Evolutionary conservation across 2,797 vertebrate genomes (phyloP).

Genomic region (Myotis daubentonii): DNA sequence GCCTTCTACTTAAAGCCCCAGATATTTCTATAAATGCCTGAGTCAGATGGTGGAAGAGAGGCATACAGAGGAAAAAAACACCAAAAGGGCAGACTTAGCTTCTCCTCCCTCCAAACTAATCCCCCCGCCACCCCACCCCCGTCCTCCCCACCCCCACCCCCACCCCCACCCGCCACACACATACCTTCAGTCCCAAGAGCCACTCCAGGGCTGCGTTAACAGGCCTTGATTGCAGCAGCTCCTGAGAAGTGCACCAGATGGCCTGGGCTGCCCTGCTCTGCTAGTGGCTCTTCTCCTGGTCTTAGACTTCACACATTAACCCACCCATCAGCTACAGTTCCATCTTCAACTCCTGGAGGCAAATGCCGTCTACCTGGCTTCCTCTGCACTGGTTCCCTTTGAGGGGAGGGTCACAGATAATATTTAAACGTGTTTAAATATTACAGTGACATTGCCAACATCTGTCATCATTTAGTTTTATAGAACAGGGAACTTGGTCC

Average conservation of each 20-base stretch:
- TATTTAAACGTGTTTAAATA: background rate
- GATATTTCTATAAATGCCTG: background rate
- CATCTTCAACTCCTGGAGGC: background rate
- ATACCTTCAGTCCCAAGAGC: background rate
- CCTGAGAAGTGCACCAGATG: background rate
- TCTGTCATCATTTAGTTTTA: background rate
- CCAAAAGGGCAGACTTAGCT: background rate
- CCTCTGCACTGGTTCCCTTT: background rate
- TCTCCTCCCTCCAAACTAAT: background rate
- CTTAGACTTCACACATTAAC: background rate
- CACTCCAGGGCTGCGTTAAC: background rate
- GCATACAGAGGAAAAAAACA: background rate
- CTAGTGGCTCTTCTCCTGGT: background rate
- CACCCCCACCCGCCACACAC: no score
- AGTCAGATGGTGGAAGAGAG: background rate
- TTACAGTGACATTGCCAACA: background rate
- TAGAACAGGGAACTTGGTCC: background rate
- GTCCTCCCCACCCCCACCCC: rapidly evolving
- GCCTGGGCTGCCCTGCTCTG: background rate
- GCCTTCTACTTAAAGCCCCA: background rate
- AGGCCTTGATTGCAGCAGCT: background rate
- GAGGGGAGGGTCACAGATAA: background rate
- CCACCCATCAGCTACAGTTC: background rate
- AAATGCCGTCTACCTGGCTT: background rate
- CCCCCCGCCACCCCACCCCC: no score